Base-by-base conservation (phyloP, 2,797 vertebrate genomes). In the Semotilus atromaculatus region DNA sequence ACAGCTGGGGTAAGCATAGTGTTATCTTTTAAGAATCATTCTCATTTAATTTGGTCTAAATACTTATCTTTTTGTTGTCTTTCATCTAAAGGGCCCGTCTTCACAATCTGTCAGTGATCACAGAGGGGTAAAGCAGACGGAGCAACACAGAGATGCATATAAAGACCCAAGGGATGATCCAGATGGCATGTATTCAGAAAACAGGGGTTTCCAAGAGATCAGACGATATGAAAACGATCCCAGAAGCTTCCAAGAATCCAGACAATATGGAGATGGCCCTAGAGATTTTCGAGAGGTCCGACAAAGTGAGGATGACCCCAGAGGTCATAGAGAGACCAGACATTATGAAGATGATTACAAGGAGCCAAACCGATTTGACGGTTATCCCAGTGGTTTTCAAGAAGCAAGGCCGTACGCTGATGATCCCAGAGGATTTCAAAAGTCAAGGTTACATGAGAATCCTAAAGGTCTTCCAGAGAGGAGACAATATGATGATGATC, bases 1-100 rank as follows among this genome's bases (percentile, higher is more conserved):
- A 91, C 85, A 53, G 7, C 45, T 62, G 67, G 3, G 89, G 94
- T 96, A 93, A 76, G 91, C 23, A 3, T 1, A 19, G 87, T 73
- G 4, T 19, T 53, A 60, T 68, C 0, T 45, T 5, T 26, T 76
- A 64, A 55, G 11, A 60, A 68, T 80, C 6, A 38, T 21, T 55
- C 29, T 66, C 13, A 80, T 60, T 88, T 74, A 0, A 75, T 80
- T 21, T 11, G 86, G 80, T 64, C 19, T 79, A 71, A 18, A 82
- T 73, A 1, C 2, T 0, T 88, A 1, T 66, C 60, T 83, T n/a
- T 73, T 83, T 68, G 73, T 78, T 43, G 9, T 89, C 34, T 14
- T 86, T 29, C 21, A 93, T 91, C 86, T 89, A 45, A 88, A 87
- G 21, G 88, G 45, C 70, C 90, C 90, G 1, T 36, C 60, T 68